Base-by-base conservation (phyloP, 2,113 vertebrate genomes). In the Sorex araneus region DNA sequence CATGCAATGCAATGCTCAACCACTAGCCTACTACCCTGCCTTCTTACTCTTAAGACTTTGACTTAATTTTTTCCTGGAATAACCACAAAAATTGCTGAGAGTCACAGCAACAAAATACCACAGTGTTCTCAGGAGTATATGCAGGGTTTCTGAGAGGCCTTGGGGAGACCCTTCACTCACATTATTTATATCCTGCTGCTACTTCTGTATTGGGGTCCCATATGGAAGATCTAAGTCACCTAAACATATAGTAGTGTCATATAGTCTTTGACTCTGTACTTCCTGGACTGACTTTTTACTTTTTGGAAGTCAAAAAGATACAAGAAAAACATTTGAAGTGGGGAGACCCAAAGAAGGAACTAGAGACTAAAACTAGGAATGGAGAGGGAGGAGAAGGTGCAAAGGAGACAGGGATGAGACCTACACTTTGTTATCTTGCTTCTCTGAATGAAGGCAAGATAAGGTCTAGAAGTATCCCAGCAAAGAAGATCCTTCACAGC, bases 261-360 rank as follows among this genome's bases (percentile, higher is more conserved):
- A 75, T 79, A 90, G 75, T 45, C 50, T 50, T 45, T 50, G 73
- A 28, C 66, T 74, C 34, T 34, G 32, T 27, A 85, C 75, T 92
- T 95, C 75, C 79, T 93, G 66, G 85, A 89, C 88, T 84, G 73
- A 83, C 89, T 93, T 96, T 63, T 84, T 79, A 63, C 67, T 95
- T 79, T 92, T 60, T 79, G 84, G 79, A 94, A 88, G 45, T 93
- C 67, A 92, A 93, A 40, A 82, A 21, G 25, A 71, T 76, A 80
- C 0, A 54, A 76, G 71, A 89, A 87, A 92, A 91, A 76, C 28
- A 94, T 67, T 79, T 86, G 32, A 79, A 71, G 79, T 60, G 57
- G 63, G 83, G 47, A 89, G 60, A 60, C 54, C 74, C 30, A 64
- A 2, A 23, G 34, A 6, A 54, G 34, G 50, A 92, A 89, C 36